phyloP scores from a whole-genome alignment of 2,113 vertebrate genomes.

The Psammodynastes pulverulentus region DNA sequence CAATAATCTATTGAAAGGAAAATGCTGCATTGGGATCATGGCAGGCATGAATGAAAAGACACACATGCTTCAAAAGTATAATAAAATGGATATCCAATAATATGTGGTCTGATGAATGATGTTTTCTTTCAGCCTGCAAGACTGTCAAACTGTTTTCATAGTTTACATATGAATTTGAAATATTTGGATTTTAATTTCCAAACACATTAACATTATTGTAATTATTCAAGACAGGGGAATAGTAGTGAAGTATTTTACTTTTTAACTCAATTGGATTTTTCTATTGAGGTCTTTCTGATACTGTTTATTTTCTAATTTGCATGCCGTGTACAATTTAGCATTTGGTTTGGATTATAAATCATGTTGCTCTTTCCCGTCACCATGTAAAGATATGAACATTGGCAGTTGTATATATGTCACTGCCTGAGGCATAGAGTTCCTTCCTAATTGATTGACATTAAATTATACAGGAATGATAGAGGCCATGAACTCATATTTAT shows the following conservation, averaged over 20 bases:
- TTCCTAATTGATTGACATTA: not conserved
- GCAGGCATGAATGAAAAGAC: conserved; percentile 27
- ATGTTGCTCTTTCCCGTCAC: conserved; percentile 21
- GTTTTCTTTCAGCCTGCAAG: not conserved
- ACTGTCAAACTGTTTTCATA: not conserved
- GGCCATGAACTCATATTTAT: not conserved
- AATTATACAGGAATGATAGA: not conserved
- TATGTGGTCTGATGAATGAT: conserved; percentile 6
- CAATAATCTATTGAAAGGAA: conserved; percentile 8
- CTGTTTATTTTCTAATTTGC: conserved; percentile 22
- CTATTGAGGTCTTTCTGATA: not conserved
- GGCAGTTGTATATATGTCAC: not conserved
- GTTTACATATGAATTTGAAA: not conserved
- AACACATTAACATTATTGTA: not conserved
- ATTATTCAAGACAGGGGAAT: not conserved
- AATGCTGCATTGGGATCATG: conserved; percentile 11
- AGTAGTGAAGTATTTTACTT: conserved; percentile 8
- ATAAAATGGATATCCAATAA: conserved; percentile 16
- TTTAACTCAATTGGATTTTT: conserved; percentile 13
- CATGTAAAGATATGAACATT: not conserved
- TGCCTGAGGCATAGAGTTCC: not conserved
- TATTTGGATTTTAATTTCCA: conserved; percentile 43
- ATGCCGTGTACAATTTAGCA: not conserved
- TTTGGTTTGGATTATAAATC: conserved; percentile 34
- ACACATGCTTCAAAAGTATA: conserved; percentile 30